Conservation (phyloP, 2,797 vertebrate species). For the Phataginus tricuspis region DNA sequence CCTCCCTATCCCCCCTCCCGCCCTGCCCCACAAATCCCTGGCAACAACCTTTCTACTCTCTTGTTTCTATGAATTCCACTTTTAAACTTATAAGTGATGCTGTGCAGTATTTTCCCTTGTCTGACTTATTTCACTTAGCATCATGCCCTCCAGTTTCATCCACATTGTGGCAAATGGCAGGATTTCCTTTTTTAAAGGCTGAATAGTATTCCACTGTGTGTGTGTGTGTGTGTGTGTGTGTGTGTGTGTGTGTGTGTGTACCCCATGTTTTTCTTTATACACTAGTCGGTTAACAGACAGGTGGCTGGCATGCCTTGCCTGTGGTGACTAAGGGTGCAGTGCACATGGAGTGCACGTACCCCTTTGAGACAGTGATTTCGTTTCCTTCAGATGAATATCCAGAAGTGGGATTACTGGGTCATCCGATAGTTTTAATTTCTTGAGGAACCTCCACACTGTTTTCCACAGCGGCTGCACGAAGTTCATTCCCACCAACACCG, state of each 20-base stretch:
- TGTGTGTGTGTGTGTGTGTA: neutral
- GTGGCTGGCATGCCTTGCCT: neutral
- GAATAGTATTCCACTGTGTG: neutral
- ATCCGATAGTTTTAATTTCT: neutral
- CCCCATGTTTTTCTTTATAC: no score
- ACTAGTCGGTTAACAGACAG: neutral
- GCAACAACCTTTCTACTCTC: neutral
- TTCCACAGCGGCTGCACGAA: neutral
- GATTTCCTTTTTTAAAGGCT: neutral
- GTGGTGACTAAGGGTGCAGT: neutral
- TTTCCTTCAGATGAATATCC: neutral
- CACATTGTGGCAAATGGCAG: no score
- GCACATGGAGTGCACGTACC: no score
- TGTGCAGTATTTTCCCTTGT: neutral
- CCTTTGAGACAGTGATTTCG: neutral
- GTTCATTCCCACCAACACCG: neutral
- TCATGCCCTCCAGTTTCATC: neutral
- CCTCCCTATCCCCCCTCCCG: neutral
- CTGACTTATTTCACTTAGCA: neutral
- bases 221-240: neutral
- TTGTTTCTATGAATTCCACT: neutral
- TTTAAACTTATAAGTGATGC: no score
- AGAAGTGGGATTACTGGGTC: neutral
- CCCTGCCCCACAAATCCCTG: no score
- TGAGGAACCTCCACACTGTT: neutral